Conservation (phyloP, 2,797 vertebrate species). For the Siniperca undulata region DNA sequence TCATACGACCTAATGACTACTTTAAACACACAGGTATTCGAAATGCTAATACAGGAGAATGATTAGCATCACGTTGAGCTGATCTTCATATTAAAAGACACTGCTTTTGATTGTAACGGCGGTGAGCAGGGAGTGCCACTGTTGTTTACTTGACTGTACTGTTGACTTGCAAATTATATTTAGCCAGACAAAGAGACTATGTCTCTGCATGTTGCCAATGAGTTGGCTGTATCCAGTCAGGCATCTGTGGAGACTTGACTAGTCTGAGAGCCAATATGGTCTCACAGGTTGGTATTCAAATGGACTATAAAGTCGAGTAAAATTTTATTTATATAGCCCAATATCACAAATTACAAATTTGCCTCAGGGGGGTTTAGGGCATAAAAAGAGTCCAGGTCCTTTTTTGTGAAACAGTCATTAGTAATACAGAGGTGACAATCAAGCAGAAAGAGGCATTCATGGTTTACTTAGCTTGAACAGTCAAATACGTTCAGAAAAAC, state of each 20-base stretch:
- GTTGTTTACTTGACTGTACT: no score
- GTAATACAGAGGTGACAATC: not conserved
- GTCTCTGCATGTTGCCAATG: conserved; percentile 25
- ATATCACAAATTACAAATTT: no score
- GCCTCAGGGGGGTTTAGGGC: no score
- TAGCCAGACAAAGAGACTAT: not conserved
- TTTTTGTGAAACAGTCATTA: not conserved
- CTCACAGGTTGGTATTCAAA: not conserved
- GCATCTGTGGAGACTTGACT: not conserved
- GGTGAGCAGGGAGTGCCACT: not conserved
- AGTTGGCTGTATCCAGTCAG: not conserved
- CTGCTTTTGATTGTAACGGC: not conserved
- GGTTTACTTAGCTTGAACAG: not conserved
- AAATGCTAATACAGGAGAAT: conserved; percentile 48
- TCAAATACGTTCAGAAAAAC: no score
- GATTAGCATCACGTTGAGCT: conserved; percentile 21
- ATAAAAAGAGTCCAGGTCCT: not conserved
- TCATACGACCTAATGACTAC: not conserved
- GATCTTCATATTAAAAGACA: not conserved
- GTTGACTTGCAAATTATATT: conserved; percentile 21
- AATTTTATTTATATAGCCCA: no score
- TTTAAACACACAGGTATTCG: not conserved
- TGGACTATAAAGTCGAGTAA: not conserved
- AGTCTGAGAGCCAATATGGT: not conserved
- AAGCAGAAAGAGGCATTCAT: no score